phyloP scores from a whole-genome alignment of 1,140 invertebrate genomes.

The Ips typographus region DNA sequence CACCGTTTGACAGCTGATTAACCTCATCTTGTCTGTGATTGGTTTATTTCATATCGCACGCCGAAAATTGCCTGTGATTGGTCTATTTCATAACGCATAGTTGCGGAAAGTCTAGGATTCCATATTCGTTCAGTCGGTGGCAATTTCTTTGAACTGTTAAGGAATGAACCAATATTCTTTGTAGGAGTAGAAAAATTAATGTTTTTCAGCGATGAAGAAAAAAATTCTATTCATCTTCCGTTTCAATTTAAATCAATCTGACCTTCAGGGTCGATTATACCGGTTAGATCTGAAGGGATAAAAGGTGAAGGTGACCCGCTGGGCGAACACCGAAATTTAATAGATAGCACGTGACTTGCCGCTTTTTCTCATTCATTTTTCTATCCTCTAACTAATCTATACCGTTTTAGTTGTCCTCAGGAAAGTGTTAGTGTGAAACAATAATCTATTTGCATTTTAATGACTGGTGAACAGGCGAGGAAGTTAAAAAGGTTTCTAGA shows the following conservation, averaged over 20 bases:
- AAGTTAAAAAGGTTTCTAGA: too few species aligned
- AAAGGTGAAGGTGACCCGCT: neutral
- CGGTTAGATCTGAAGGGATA: neutral
- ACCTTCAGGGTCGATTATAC: neutral
- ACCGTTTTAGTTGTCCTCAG: neutral
- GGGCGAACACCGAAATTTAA: conserved; percentile 3
- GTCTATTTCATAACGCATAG: too few species aligned
- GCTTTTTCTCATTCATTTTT: conserved; percentile 8
- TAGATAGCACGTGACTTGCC: conserved; percentile 6
- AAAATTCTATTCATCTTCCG: neutral
- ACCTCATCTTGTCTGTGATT: too few species aligned
- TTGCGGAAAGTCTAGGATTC: neutral
- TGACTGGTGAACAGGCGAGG: neutral
- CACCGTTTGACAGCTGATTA: too few species aligned
- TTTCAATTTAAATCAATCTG: neutral
- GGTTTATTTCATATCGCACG: too few species aligned
- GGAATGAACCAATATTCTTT: neutral
- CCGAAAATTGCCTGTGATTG: too few species aligned
- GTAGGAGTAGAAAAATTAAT: neutral
- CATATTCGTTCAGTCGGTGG: neutral
- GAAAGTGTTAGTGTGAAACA: neutral
- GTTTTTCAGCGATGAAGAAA: neutral
- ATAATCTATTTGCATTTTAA: neutral
- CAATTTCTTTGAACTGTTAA: neutral
- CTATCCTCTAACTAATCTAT: neutral